Conservation (phyloP, 2,797 vertebrate genomes). For the Gallinago stenura region DNA sequence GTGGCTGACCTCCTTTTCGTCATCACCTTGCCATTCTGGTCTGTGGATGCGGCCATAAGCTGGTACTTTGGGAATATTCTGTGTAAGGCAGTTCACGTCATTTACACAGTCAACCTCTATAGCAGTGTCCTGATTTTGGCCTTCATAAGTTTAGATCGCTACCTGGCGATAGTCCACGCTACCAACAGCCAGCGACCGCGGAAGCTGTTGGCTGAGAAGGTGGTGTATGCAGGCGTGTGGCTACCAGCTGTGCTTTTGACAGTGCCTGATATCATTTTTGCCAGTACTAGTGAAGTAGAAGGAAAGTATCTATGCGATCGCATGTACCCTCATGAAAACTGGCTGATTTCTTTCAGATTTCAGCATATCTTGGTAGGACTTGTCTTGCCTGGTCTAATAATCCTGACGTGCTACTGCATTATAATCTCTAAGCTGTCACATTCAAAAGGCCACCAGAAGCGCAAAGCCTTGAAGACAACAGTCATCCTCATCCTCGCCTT, state of each 20-base stretch:
- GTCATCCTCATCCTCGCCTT: conserved; percentile 95
- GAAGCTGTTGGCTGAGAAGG: conserved; percentile 88
- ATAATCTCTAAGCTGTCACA: conserved; percentile 93
- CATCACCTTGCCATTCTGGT: conserved; percentile 96
- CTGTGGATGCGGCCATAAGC: conserved; percentile 88
- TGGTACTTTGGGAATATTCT: conserved; percentile 93
- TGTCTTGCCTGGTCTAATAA: conserved; percentile 92
- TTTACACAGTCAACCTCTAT: conserved; percentile 97
- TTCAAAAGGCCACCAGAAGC: conserved; percentile 92
- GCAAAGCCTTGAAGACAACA: conserved; percentile 95
- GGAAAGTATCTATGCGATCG: conserved; percentile 85
- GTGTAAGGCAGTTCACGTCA: conserved; percentile 92
- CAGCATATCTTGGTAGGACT: conserved; percentile 95
- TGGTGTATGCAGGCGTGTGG: conserved; percentile 95
- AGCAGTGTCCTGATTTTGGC: conserved; percentile 97
- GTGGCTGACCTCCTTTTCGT: conserved; percentile 96
- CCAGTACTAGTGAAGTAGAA: conserved; percentile 69
- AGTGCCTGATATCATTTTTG: conserved; percentile 93
- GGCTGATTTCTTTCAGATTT: conserved; percentile 90
- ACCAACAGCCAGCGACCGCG: conserved; percentile 91
- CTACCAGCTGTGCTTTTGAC: conserved; percentile 91
- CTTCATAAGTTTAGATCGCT: conserved; percentile 96
- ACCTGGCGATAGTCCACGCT: conserved; percentile 93
- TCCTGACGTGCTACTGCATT: conserved; percentile 95
- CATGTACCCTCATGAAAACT: conserved; percentile 85